Evolutionary conservation across 2,888 invertebrate genomes (phyloP), one percentile per base, ranked within the genome.

Genomic region (Synanthedon formicaeformis): DNA sequence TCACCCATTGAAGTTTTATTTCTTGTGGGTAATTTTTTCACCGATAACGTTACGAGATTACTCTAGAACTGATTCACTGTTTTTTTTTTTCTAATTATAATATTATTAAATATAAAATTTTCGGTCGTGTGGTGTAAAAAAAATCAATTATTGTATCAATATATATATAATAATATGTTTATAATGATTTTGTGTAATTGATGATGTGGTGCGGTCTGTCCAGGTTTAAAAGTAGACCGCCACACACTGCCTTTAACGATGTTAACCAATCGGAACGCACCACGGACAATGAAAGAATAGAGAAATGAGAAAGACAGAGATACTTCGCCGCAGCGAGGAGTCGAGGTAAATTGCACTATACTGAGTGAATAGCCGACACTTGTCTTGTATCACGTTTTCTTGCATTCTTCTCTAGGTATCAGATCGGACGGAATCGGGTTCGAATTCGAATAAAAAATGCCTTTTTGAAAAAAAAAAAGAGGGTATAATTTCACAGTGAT

Each of bases 291-390:
- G 64, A 72, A 61, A 62, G 66, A 56, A 55, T 59, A 61, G 53
- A 54, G 55, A 57, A 57, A 56, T 64, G 57, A 60, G 61, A 60
- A 64, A 67, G 63, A 45, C 45, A 66, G 66, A 62, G 69, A 67
- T 68, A 64, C 73, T 68, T 62, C 78, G 73, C 73, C 78, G 73
- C 81, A 67, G 71, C 75, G 67, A 72, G 80, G 80, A 81, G 56
- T 61, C 71, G 86, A 86, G 86, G 86, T 86, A 86, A 85, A 75
- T 34, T 80, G 75, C 78, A 81, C 78, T 71, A 73, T 74, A 71
- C 67, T 71, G 74, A 75, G 77, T 79, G 83, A 78, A 57, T 34
- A 74, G 72, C 57, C 57, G 55, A 61, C 61, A 64, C 64, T 34
- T 50, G 51, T 52, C 54, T 55, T 56, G 51, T 51, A 60, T 52